Conservation (phyloP, 2,888 invertebrate genomes). For the Orthosia gothica region DNA sequence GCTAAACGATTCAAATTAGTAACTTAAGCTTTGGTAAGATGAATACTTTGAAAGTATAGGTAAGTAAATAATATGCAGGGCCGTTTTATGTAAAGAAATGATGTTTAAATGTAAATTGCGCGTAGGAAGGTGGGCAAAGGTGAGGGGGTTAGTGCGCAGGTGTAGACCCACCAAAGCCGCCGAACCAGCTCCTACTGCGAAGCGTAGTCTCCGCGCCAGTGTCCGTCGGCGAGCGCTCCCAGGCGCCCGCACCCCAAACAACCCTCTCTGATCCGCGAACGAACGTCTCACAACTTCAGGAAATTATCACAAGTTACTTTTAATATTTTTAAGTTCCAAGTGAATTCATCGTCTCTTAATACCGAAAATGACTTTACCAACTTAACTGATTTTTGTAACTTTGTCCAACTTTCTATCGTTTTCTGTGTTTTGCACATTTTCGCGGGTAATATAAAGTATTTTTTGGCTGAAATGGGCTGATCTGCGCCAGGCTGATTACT, state of each 20-base stretch:
- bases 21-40: conserved; percentile 3
- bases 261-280: conserved; percentile 41
- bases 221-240: conserved; percentile 50
- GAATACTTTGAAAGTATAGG: conserved; percentile 2
- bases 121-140: conserved; percentile 51
- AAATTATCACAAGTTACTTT: conserved; percentile 13
- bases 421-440: conserved; percentile 7
- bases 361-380: not conserved
- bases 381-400: conserved; percentile 27
- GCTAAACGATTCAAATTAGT: conserved; percentile 27
- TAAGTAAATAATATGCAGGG: conserved; percentile 9
- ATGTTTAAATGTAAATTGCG: conserved; percentile 45
- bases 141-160: conserved; percentile 75
- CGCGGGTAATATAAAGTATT: conserved; percentile 9
- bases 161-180: conserved; percentile 66
- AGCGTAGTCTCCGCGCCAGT: conserved; percentile 41
- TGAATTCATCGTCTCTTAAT: not conserved
- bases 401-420: conserved; percentile 16
- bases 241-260: conserved; percentile 46
- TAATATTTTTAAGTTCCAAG: conserved; percentile 1
- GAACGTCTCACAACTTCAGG: conserved; percentile 34
- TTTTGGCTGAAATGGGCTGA: conserved; percentile 4
- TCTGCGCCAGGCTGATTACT: not conserved
- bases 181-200: conserved; percentile 64
- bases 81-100: not conserved